Evolutionary conservation across 2,113 vertebrate genomes (phyloP), one percentile per base, ranked within the genome.

Genomic region (Colinus virginianus): DNA sequence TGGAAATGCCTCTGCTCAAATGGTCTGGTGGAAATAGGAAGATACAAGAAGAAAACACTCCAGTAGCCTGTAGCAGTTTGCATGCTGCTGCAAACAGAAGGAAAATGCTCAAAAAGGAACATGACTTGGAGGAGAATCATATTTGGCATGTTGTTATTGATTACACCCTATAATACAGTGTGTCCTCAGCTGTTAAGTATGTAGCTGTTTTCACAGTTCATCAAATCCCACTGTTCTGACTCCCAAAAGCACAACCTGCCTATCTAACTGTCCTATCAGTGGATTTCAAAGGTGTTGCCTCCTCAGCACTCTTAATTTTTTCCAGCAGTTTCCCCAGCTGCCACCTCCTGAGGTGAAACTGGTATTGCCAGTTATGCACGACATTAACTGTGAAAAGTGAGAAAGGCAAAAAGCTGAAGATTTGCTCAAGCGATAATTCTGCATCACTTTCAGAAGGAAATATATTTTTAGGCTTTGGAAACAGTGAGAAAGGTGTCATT

Each of bases 1-100:
- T 87, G 64, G 76, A 83, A 96, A 67, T 89, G 68, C 62, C 67
- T 87, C 59, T 1, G 11, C 77, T 94, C 68, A 92, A 95, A 78
- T 11, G 21, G 71, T 70, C 51, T 74, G 34, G 10, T 56, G 23
- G 74, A 92, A 93, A 83, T 40, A 77, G 13, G 46, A 78, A 72
- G 55, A 80, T 26, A 20, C 22, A 84, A 81, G 78, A 86, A 69
- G 38, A 78, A 84, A 88, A 94, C 32, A 59, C 66, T 64, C 34
- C 58, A 85, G 51, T 46, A 77, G n/a, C 23, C 43, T 36, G 17
- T 61, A 75, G 61, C 76, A 90, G 75, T 36, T 42, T 62, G 40
- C 55, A 84, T 25, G 16, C 10, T 77, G 76, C 68, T 74, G 53
- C 17, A 55, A 67, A 83, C 46, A 80, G 75, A 83, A 83, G 71